Evolutionary conservation across 2,888 invertebrate species (phyloP).

Genomic region (Flexamia atlantica): DNA sequence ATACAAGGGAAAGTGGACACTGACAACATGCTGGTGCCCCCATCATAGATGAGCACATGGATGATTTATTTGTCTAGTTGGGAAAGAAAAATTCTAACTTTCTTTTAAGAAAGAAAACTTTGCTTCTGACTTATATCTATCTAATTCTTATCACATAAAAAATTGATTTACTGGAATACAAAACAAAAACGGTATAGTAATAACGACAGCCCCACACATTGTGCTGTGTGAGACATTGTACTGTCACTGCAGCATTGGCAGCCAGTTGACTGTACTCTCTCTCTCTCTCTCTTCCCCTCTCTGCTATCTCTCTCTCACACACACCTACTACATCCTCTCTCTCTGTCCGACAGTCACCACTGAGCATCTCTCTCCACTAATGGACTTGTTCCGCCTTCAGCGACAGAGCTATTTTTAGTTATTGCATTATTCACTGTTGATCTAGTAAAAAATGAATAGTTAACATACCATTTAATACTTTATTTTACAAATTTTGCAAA

Average conservation of each 20-base stretch:
- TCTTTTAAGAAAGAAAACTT: no score
- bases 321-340: constrained; percentile 3
- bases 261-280: neutral
- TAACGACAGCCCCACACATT: no score
- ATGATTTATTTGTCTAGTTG: neutral
- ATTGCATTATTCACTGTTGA: neutral
- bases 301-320: neutral
- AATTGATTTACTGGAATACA: no score
- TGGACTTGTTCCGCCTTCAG: constrained; percentile 40
- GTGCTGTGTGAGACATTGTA: no score
- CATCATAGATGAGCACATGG: neutral
- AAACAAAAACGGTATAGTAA: no score
- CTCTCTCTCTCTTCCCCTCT: neutral
- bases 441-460: no score
- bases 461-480: no score
- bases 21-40: neutral
- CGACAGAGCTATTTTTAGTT: neutral
- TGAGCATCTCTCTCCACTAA: constrained; percentile 1
- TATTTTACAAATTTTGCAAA: no score
- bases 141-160: no score
- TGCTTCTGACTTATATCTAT: no score
- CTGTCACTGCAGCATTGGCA: neutral
- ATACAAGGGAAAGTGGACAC: neutral
- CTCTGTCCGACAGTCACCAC: neutral
- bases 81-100: no score